Evolutionary conservation across 1,140 invertebrate genomes (phyloP), one percentile per base, ranked within the genome.

Genomic region (Trichonephila inaurata): DNA sequence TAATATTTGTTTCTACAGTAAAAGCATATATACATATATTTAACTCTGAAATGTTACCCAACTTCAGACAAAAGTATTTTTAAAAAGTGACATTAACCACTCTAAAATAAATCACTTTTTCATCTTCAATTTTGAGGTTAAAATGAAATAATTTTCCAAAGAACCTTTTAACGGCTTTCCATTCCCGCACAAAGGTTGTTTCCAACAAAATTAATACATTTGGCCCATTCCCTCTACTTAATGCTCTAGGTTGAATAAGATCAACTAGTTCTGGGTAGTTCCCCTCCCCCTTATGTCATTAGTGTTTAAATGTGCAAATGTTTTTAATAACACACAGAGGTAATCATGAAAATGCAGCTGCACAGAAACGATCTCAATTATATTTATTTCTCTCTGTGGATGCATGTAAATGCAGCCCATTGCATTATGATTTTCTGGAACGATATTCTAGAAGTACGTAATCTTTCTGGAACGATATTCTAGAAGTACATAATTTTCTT

Each of bases 281-380:
- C 12, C 62, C 16, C 51, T 40, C 72, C 5, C 72, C 33, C 18
- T 14, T 28, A 77, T 33, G 28, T 77, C 72, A 40, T 77, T 77
- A 77, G 72, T 19, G 28, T 18, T 40, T 60, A n/a, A 83, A 60
- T n/a, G 58, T 83, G 82, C 82, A 83, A 83, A 83, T 83, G n/a
- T 83, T 83, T 83, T 83, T 83, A 83, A 83, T 83, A 83, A 83
- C 51, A 58, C 82, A n/a, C 82, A n/a, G 12, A 83, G 51, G 82
- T 60, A 83, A 83, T 83, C 72, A 77, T 40, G 82, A 24, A 24
- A 83, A 58, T 58, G 40, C 51, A 60, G 82, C 40, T 18, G 0
- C 8, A 40, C 33, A 14, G 44, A 28, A 60, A 60, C 21, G 19
- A 60, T 51, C 82, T 5, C 40, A 83, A 83, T 83, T 83, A 83